Conservation (phyloP, 2,113 vertebrate species). For the Herpailurus yagouaroundi region DNA sequence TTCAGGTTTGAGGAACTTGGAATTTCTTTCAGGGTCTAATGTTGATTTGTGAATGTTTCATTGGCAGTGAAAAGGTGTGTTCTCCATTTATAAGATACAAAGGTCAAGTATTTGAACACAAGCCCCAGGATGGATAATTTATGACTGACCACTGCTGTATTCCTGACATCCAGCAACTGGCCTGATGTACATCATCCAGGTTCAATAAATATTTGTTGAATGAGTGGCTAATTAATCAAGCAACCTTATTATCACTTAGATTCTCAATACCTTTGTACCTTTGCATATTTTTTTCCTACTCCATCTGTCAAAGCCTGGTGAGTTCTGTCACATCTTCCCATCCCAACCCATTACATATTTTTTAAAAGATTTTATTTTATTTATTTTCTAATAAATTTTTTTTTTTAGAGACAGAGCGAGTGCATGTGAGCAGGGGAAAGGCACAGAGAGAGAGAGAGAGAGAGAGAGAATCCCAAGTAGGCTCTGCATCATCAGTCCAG, state of each 20-base stretch:
- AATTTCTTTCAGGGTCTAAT: not conserved
- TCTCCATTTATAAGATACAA: constrained; percentile 24
- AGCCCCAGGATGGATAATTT: not conserved
- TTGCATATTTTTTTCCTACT: not conserved
- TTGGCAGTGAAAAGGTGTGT: not conserved
- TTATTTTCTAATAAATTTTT: no score
- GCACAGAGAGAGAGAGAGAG: not conserved
- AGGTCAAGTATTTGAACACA: not conserved
- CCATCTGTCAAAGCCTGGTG: not conserved
- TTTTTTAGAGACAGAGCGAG: no score
- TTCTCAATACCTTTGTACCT: not conserved
- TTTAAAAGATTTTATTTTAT: no score
- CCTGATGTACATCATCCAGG: not conserved
- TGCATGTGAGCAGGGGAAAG: no score
- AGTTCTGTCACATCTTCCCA: not conserved
- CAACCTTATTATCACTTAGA: not conserved
- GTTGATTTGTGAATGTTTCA: not conserved
- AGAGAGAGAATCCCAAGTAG: not conserved
- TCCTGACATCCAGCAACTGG: not conserved
- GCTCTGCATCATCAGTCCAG: not conserved
- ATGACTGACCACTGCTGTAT: not conserved
- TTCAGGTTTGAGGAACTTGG: not conserved
- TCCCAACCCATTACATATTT: no score
- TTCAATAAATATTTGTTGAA: constrained; percentile 2
- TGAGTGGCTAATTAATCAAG: constrained; percentile 32